Conservation (phyloP, 2,113 vertebrate species). For the Malurus cyaneus region DNA sequence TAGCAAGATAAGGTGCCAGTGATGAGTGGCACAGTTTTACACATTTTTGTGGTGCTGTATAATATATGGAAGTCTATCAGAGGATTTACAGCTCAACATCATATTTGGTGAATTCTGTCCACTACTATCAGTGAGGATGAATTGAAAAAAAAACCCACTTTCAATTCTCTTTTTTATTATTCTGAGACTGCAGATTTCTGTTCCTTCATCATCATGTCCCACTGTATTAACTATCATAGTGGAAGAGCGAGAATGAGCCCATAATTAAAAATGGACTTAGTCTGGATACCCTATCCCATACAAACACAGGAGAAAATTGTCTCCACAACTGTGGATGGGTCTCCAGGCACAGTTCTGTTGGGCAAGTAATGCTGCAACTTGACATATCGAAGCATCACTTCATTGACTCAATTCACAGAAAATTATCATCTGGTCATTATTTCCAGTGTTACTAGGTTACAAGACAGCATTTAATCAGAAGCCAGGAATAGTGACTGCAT, state of each 20-base stretch:
- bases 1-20: not conserved
- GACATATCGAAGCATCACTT: conserved; percentile 2
- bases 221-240: not conserved
- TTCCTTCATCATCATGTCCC: not conserved
- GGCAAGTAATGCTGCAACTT: not conserved
- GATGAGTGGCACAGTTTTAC: not conserved
- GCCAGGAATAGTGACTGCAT: conserved; percentile 31
- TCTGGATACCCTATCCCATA: not conserved
- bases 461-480: conserved; percentile 49
- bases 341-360: not conserved
- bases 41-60: not conserved
- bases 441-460: conserved; percentile 50
- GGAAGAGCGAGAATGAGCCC: not conserved
- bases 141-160: not conserved
- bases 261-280: not conserved
- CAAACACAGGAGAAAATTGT: not conserved
- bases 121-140: not conserved
- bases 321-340: not conserved
- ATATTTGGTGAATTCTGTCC: not conserved
- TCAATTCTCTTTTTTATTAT: not conserved
- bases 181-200: not conserved
- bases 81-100: not conserved
- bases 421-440: conserved; percentile 32
- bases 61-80: not conserved
- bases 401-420: conserved; percentile 7